These are phyloP conservation scores for Martes martes DNA, from an alignment of 2,113 vertebrate genomes.

Conservation along the genomic window DNA sequence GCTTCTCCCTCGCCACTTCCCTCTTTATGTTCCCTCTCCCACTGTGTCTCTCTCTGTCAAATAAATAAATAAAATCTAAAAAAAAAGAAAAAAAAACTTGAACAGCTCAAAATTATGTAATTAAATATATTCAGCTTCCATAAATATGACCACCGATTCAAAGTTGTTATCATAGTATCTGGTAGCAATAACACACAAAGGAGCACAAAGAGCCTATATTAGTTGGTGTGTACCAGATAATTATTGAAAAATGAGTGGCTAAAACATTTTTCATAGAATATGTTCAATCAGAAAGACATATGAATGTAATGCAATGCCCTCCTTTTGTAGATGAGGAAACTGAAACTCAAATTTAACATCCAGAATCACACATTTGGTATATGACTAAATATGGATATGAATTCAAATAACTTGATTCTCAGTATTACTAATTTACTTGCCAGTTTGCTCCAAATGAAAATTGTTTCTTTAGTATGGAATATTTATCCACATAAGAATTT, in stretches of 20 bases:
- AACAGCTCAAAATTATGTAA: slow-evolving; percentile 24
- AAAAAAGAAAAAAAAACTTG: neutral
- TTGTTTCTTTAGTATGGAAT: neutral
- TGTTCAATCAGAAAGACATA: neutral
- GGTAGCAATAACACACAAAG: neutral
- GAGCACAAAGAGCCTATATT: neutral
- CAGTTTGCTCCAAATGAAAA: neutral
- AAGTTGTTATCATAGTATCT: slow-evolving; percentile 22
- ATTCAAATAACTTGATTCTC: neutral
- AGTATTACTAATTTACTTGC: neutral
- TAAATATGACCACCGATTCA: slow-evolving; percentile 47
- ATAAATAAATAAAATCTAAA: no score
- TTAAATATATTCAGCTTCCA: slow-evolving; percentile 48
- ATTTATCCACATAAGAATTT: neutral
- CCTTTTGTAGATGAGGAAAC: neutral
- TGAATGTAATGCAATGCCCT: neutral
- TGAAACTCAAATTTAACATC: neutral
- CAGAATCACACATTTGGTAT: neutral
- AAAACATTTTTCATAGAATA: neutral
- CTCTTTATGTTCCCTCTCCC: no score
- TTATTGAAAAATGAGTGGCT: neutral
- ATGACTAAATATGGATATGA: neutral
- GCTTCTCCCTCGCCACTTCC: no score
- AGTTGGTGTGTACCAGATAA: neutral
- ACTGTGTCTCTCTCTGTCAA: no score